Percentiles rank a stretch among this genome's conserved stretches.
Evolutionary conservation across 2,888 invertebrate genomes (phyloP).

Genomic region (Cremastinae sp.): DNA sequence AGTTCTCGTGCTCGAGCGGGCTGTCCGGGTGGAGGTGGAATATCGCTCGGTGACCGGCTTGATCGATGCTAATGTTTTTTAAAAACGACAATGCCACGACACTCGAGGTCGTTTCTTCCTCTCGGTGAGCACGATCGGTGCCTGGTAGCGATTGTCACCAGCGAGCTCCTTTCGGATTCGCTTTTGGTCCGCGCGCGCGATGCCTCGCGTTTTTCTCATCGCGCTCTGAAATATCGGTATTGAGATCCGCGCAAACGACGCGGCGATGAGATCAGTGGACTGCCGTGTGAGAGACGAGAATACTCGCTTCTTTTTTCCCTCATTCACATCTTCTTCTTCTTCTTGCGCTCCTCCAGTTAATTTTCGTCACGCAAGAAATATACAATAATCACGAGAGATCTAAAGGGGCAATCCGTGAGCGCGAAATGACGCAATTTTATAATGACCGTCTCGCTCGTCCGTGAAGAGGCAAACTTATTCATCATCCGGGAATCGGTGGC

Average conservation of each 20-base stretch:
- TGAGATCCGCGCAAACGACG: conserved; percentile 2
- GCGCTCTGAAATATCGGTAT: background rate
- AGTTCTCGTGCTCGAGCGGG: conserved; percentile 51
- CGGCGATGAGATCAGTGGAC: conserved; percentile 15
- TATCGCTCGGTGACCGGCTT: conserved; percentile 53
- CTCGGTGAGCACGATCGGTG: background rate
- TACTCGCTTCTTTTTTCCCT: background rate
- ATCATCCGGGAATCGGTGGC: conserved; percentile 1
- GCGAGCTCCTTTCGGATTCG: background rate
- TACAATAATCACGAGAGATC: conserved; percentile 39
- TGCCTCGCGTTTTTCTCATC: background rate
- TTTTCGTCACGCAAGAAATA: conserved; percentile 55
- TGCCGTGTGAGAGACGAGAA: background rate
- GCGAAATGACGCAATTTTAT: conserved; percentile 53
- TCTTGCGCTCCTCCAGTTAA: conserved; percentile 33
- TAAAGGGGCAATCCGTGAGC: conserved; percentile 32
- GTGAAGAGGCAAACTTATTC: conserved; percentile 10
- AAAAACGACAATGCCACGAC: conserved; percentile 62
- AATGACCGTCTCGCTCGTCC: conserved; percentile 42
- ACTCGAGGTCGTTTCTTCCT: conserved; percentile 55
- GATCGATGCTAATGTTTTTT: conserved; percentile 62
- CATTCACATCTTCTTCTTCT: background rate
- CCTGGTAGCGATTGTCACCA: too few relatives aligned
- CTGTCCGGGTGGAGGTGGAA: conserved; percentile 38
- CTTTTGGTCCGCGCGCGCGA: background rate